A percentile compares a stretch with the other conserved stretches of the same genome.
Evolutionary conservation across 2,888 invertebrate genomes (phyloP).

Genomic region (Apoda limacodes): DNA sequence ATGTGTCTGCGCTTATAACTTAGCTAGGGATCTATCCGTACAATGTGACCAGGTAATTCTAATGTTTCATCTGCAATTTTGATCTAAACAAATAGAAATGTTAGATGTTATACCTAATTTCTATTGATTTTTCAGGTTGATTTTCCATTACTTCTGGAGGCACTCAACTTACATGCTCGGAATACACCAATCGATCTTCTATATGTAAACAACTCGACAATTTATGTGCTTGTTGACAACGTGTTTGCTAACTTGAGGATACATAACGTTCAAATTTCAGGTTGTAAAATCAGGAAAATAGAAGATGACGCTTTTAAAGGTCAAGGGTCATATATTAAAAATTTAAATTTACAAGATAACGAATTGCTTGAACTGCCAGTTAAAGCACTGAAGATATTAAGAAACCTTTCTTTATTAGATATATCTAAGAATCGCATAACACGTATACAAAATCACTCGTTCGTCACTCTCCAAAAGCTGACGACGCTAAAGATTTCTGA

Average conservation of each 20-base stretch:
- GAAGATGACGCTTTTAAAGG: conserved; percentile 83
- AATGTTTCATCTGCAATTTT: conserved; percentile 2
- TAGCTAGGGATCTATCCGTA: conserved; percentile 86
- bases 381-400: conserved; percentile 74
- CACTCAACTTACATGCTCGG: conserved; percentile 77
- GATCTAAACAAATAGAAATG: not conserved
- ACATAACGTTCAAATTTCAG: conserved; percentile 87
- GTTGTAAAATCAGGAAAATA: conserved; percentile 80
- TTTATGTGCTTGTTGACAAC: conserved; percentile 74
- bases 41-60: conserved; percentile 88
- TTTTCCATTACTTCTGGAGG: conserved; percentile 78
- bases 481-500: conserved; percentile 88
- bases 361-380: conserved; percentile 83
- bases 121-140: conserved; percentile 75
- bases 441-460: conserved; percentile 79
- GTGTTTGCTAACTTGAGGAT: conserved; percentile 78
- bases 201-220: conserved; percentile 89
- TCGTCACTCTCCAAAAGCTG: conserved; percentile 77
- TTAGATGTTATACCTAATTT: not conserved
- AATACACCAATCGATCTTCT: conserved; percentile 82
- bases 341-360: conserved; percentile 88
- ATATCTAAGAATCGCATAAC: conserved; percentile 85
- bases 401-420: conserved; percentile 82
- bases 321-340: conserved; percentile 83
- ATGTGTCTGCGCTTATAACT: conserved; percentile 89